Conservation (phyloP, 2,888 invertebrate species). For the Acanthopleura granulata region DNA sequence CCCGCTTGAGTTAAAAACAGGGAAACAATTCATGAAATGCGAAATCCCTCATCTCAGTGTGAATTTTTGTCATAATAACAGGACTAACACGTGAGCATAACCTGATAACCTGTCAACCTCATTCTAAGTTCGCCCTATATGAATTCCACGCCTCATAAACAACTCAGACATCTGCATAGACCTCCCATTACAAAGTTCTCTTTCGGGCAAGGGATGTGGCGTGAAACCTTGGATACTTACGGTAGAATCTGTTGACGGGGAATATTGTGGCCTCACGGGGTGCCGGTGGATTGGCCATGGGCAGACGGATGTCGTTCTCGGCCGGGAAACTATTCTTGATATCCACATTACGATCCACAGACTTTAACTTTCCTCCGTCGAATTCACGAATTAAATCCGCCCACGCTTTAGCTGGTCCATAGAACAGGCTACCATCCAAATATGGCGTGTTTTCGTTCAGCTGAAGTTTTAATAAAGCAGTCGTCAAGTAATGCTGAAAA, state of each 20-base stretch:
- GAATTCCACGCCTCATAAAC: too few relatives aligned
- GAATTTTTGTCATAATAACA: too few relatives aligned
- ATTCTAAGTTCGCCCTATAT: too few relatives aligned
- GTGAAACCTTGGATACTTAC: conserved; percentile 38
- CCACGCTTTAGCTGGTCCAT: conserved; percentile 98
- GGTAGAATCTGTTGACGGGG: conserved; percentile 50
- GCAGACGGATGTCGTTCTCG: conserved; percentile 47
- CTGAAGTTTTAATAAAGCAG: conserved; percentile 56
- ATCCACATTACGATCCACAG: conserved; percentile 36
- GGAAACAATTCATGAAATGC: too few relatives aligned
- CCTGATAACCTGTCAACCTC: too few relatives aligned
- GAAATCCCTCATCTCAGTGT: too few relatives aligned
- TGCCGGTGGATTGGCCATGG: conserved; percentile 55
- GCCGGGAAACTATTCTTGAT: conserved; percentile 45
- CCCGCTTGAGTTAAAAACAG: too few relatives aligned
- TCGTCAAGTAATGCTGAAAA: too few relatives aligned
- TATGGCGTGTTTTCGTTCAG: conserved; percentile 95
- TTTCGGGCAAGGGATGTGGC: neutral
- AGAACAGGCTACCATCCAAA: conserved; percentile 98
- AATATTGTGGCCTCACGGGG: conserved; percentile 47
- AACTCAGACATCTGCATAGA: neutral
- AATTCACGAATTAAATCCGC: conserved; percentile 88
- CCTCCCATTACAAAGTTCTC: neutral
- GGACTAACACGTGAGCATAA: too few relatives aligned
- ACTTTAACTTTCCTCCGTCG: conserved; percentile 82